phyloP scores from a whole-genome alignment of 2,113 vertebrate genomes.

The Fregetta grallaria region DNA sequence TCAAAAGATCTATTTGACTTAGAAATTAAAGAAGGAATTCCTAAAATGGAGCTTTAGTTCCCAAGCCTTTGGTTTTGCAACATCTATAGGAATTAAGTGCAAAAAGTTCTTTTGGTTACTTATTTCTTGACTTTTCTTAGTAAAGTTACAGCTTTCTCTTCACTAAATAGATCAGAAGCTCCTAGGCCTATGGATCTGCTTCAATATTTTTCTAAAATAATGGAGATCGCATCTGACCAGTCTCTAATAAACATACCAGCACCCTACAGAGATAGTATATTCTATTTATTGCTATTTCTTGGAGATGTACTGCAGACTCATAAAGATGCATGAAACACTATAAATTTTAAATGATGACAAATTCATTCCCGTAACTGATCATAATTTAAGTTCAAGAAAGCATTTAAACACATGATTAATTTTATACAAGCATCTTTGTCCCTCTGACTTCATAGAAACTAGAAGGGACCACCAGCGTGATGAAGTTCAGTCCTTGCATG shows the following conservation, averaged over 20 bases:
- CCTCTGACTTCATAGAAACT: background rate
- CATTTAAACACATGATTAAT: background rate
- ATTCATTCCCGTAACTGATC: background rate
- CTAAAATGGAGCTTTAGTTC: constrained; percentile 54
- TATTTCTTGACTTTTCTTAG: constrained; percentile 22
- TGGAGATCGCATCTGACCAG: background rate
- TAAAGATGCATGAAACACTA: background rate
- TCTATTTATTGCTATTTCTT: background rate
- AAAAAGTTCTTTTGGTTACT: constrained; percentile 24
- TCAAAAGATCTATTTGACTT: constrained; percentile 66
- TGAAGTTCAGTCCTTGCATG: background rate
- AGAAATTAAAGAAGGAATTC: constrained; percentile 55
- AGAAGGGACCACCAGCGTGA: background rate
- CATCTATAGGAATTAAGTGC: constrained; percentile 29
- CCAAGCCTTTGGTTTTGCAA: constrained; percentile 40
- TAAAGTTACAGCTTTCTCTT: constrained; percentile 17
- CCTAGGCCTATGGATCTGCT: background rate
- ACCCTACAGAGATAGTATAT: background rate
- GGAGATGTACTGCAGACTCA: background rate
- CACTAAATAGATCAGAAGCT: background rate
- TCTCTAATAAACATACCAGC: background rate
- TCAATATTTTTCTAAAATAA: background rate
- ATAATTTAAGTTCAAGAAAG: background rate
- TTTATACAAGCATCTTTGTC: background rate
- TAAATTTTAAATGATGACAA: background rate